Base-by-base conservation (phyloP, 2,113 vertebrate species). In the Corydoras sp. region DNA sequence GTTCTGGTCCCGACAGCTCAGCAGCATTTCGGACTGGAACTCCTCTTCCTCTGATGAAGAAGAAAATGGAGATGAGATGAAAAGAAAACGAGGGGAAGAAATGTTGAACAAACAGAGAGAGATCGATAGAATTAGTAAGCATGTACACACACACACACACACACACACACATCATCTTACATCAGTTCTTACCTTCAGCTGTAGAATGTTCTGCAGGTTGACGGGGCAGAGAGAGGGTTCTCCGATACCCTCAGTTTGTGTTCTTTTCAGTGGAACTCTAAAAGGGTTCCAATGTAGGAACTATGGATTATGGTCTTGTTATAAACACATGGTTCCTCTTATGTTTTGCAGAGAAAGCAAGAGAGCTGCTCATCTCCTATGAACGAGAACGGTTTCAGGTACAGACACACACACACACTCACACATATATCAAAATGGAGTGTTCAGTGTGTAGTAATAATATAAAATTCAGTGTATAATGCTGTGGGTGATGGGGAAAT, bases 1-100 rank as follows among this genome's bases (percentile, higher is more conserved):
- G 0, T 99, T 92, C 77, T 99, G 95, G 96, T 94, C 89, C 77
- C 91, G 91, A 56, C 96, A 99, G 74, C 62, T 98, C 77, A 91
- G 92, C 53, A 92, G 88, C 15, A 83, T 81, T 60, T 89, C 91
- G 15, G 83, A 86, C 82, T 92, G 90, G 84, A 91, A 90, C 2
- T 88, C 18, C 18, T 24, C 84, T 0, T 63, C 90, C 60, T 89
- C 87, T 0, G 87, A 83, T 13, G 88, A 83, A 5, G 85, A 88
- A 32, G 74, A 73, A 2, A 83, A 88, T 6, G 89, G 87, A 29
- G 74, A 73, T 2, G 83, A 86, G 4, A 63, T 76, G 18, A 75
- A 78, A 8, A 84, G 75, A 58, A 68, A 31, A 0, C 63, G 76
- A 0, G 89, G 85, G 7, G 83, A 85, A 2, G 81, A 85, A 65